These are phyloP conservation scores for Myoxocephalus aenaeus DNA, from an alignment of 2,797 vertebrate species.

Conservation along the genomic window DNA sequence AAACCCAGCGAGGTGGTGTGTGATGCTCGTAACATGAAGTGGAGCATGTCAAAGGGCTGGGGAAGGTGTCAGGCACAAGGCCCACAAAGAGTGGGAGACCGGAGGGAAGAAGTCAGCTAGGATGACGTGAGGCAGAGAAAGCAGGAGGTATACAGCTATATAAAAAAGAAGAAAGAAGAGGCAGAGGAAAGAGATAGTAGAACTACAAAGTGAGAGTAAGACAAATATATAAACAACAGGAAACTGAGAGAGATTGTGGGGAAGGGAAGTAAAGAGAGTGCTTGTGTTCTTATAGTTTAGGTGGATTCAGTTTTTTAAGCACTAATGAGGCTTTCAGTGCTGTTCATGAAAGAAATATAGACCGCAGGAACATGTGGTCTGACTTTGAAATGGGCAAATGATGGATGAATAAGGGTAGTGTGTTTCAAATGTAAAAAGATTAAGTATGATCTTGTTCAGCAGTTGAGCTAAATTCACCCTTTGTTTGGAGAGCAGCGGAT, in stretches of 20 bases:
- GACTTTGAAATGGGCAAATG: slow-evolving; percentile 25
- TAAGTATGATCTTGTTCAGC: slow-evolving; percentile 24
- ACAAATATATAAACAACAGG: slow-evolving; percentile 38
- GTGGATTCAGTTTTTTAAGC: slow-evolving; percentile 30
- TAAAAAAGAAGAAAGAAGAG: slow-evolving; percentile 27
- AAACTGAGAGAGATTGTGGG: slow-evolving; percentile 17
- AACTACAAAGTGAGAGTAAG: slow-evolving; percentile 37
- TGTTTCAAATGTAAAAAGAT: slow-evolving; percentile 1
- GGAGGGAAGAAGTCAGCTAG: slow-evolving; percentile 45
- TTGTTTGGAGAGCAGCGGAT: slow-evolving; percentile 45
- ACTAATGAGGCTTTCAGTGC: slow-evolving; percentile 12
- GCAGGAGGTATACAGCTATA: slow-evolving; percentile 21
- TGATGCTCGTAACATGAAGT: slow-evolving; percentile 82
- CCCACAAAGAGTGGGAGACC: slow-evolving; percentile 62
- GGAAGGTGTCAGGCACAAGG: slow-evolving; percentile 77
- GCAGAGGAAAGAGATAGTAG: slow-evolving; percentile 15
- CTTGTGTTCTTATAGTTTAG: slow-evolving; percentile 37
- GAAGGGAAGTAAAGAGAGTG: slow-evolving; percentile 14
- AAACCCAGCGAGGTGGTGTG: slow-evolving; percentile 64
- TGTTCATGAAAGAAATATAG: slow-evolving; percentile 10
- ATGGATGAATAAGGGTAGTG: slow-evolving; percentile 4
- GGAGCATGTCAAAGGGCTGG: slow-evolving; percentile 81
- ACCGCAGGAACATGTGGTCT: slow-evolving; percentile 22
- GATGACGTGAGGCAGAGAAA: slow-evolving; percentile 42
- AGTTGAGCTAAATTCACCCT: slow-evolving; percentile 34